Base-by-base conservation (phyloP, 2,888 invertebrate species). In the Latheticus oryzae region DNA sequence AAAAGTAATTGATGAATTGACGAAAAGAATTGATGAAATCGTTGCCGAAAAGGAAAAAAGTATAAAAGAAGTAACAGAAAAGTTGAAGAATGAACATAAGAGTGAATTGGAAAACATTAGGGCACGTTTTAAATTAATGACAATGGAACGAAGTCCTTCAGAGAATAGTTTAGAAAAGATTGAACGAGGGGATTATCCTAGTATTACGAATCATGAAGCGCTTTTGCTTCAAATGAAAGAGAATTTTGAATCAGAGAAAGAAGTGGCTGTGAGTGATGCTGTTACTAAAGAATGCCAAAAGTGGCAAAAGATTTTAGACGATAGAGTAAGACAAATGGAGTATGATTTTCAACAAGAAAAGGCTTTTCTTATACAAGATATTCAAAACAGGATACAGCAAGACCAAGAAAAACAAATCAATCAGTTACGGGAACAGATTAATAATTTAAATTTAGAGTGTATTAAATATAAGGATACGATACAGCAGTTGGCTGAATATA, bases 91-190 rank as follows among this genome's bases (percentile, higher is more conserved):
- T 55, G 87, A 89, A 66, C 90, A 91, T 74, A 89, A 88, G 76
- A 87, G 85, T 9, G 91, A 93, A 76, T 81, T 93, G 28, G 91
- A 91, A 68, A 88, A 87, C 3, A 81, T 93, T 62, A 82, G 89
- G 28, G 87, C 88, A 26, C 85, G 90, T 65, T 89, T 87, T 77
- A 86, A 88, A 57, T 79, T 91, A 57, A 90, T 91, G 83, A 86
- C 90, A 0, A 80, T 86, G 56, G 85, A 89, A 84, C 89, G 91
- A 66, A 90, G 89, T 50, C 89, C 90, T 0, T 90, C 90, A 3
- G 91, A 92, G 65, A 85, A 86, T 1, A 91, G 88, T 72, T 79
- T 91, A 2, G 92, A 93, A 70, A 89, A 88, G 76, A 85, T 88
- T 11, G 90, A 90, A 83, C 0, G 87, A 86, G 67, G 81, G 85